Conservation (phyloP, 2,113 vertebrate genomes). For the Melanerpes formicivorus region DNA sequence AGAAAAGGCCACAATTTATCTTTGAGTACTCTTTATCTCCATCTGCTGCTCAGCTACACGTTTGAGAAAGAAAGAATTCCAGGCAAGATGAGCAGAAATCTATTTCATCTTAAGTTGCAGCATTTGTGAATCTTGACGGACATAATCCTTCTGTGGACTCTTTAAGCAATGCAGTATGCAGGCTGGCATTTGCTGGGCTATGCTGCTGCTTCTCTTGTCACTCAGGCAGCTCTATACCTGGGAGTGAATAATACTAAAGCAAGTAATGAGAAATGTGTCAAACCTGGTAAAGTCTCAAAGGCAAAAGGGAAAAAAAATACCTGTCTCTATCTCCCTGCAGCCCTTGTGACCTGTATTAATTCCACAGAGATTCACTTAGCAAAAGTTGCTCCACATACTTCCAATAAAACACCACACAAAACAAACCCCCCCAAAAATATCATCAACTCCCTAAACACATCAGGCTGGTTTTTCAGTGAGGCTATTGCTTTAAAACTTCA, state of each 20-base stretch:
- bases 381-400: background rate
- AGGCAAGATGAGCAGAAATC: background rate
- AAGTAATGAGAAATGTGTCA: background rate
- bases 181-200: background rate
- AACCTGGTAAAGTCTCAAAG: background rate
- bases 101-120: background rate
- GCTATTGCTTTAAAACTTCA: background rate
- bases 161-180: background rate
- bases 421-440: background rate
- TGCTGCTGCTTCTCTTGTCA: background rate
- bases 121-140: background rate
- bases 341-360: background rate
- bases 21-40: constrained; percentile 58
- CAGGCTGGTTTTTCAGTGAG: background rate
- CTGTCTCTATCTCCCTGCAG: background rate
- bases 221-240: background rate
- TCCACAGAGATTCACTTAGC: background rate
- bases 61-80: background rate
- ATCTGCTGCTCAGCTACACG: constrained; percentile 61
- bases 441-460: background rate
- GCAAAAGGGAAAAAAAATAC: background rate
- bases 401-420: background rate
- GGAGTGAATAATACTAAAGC: background rate
- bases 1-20: background rate
- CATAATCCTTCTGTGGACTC: background rate